Percentiles rank a stretch among this genome's conserved stretches.
These are phyloP conservation scores for Lepidocyrtoides sp. DNA, from an alignment of 2,888 invertebrate species.

Conservation along the genomic window DNA sequence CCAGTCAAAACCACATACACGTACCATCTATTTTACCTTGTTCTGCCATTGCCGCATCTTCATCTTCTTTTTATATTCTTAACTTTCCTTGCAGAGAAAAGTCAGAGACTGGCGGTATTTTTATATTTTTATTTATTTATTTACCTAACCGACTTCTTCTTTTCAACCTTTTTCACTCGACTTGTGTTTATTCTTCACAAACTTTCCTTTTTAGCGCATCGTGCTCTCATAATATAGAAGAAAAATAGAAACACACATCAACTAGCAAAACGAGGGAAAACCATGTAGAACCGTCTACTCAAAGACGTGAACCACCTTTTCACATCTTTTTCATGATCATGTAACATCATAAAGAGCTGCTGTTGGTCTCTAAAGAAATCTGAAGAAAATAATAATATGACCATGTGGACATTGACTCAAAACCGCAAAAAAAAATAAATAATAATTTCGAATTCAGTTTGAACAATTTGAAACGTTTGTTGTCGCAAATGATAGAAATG, in stretches of 20 bases:
- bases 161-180: background rate
- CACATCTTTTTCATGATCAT: background rate
- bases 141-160: conserved; percentile 72
- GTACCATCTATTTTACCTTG: no score
- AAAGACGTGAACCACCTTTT: background rate
- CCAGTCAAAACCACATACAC: conserved; percentile 11
- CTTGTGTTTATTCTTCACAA: conserved; percentile 57
- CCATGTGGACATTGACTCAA: no score
- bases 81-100: conserved; percentile 38
- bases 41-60: background rate
- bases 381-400: background rate
- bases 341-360: background rate
- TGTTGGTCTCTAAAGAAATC: conserved; percentile 3
- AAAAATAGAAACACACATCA: conserved; percentile 46
- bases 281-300: background rate
- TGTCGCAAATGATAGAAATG: no score
- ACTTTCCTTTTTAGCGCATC: conserved; percentile 47
- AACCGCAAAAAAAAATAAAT: no score
- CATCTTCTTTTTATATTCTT: conserved; percentile 7
- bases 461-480: no score
- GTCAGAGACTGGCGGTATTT: conserved; percentile 17
- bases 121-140: conserved; percentile 61
- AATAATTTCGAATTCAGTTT: no score
- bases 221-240: background rate
- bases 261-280: background rate